phyloP scores from a whole-genome alignment of 1,140 invertebrate species.

The Trichonephila inaurata region DNA sequence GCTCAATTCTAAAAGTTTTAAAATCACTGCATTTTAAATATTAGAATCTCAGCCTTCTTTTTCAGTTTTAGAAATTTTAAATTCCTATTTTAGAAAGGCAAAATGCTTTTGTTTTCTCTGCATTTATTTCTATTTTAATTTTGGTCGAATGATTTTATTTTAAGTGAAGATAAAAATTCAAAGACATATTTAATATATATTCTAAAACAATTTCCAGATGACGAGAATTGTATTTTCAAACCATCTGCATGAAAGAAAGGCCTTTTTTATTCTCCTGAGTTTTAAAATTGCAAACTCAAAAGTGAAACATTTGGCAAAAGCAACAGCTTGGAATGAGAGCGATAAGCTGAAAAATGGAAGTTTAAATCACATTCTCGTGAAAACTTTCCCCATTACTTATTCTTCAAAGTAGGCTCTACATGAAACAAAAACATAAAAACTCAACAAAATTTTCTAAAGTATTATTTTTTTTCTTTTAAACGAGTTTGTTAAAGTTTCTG shows the following conservation, averaged over 20 bases:
- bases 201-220: neutral
- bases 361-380: conserved; percentile 25
- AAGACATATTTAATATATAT: neutral
- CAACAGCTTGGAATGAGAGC: conserved; percentile 29
- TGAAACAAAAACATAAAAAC: neutral
- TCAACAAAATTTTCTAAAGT: neutral
- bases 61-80: no score
- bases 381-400: conserved; percentile 32
- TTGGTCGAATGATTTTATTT: no score
- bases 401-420: neutral
- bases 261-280: neutral
- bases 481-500: neutral
- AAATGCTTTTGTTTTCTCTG: no score
- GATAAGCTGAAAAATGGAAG: conserved; percentile 23
- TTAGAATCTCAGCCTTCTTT: no score
- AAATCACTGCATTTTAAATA: no score
- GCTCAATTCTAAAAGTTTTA: no score
- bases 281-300: neutral
- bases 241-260: neutral
- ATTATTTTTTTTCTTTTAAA: neutral
- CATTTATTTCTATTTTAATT: no score
- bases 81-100: no score
- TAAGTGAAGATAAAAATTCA: neutral
- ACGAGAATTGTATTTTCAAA: neutral
- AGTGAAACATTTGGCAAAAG: conserved; percentile 25